Evolutionary conservation across 2,888 invertebrate genomes (phyloP).

Genomic region (Pristionchus arcanus): DNA sequence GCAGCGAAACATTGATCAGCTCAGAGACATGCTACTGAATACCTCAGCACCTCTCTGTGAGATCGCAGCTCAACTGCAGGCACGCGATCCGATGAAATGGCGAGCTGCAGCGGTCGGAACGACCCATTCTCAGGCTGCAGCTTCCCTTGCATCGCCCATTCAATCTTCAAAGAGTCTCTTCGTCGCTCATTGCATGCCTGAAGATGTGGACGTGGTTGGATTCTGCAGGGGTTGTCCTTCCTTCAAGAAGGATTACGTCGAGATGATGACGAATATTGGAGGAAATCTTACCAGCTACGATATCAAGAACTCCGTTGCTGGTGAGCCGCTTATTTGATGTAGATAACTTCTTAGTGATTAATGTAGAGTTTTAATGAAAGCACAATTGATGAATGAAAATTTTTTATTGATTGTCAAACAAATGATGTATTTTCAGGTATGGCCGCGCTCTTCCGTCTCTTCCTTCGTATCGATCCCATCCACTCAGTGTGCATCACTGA

Average conservation of each 20-base stretch:
- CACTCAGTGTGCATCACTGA: conserved; percentile 26
- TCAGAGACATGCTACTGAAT: conserved; percentile 60
- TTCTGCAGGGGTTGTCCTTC: conserved; percentile 58
- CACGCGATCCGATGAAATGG: conserved; percentile 62
- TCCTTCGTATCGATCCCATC: conserved; percentile 20
- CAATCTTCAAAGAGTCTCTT: background rate
- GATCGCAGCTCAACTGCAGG: conserved; percentile 62
- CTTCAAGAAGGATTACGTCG: conserved; percentile 59
- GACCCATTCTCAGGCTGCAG: conserved; percentile 58
- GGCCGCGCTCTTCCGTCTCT: conserved; percentile 36
- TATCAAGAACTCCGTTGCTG: conserved; percentile 18
- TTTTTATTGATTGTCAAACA: background rate
- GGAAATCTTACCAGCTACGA: conserved; percentile 34
- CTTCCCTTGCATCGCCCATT: conserved; percentile 54
- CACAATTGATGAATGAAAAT: background rate
- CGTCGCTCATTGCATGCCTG: conserved; percentile 25
- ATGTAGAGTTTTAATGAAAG: no score
- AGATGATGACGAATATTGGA: conserved; percentile 14
- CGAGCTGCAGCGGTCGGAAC: conserved; percentile 59
- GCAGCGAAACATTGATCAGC: conserved; percentile 47
- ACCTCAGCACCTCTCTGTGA: conserved; percentile 59
- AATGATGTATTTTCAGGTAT: background rate
- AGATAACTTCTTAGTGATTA: no score
- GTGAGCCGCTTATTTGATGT: background rate
- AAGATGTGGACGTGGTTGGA: conserved; percentile 43